Conservation (phyloP, 2,113 vertebrate species). For the Grammatotria lemairii region DNA sequence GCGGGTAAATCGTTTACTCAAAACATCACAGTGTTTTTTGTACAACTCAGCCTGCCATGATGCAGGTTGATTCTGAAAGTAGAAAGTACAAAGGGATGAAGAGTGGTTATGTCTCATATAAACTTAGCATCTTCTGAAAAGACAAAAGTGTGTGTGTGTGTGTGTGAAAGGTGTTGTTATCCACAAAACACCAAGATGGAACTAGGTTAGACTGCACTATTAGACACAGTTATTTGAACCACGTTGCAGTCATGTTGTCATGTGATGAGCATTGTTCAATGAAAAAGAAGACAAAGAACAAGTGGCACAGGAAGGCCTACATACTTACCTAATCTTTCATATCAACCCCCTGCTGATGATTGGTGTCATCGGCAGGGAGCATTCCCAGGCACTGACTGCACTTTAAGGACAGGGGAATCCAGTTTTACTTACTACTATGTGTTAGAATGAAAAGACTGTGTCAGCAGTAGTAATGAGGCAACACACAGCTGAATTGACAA, state of each 20-base stretch:
- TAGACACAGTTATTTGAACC: not conserved
- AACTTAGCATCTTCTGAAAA: slow-evolving; percentile 22
- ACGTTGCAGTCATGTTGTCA: not conserved
- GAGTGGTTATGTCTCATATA: slow-evolving; percentile 26
- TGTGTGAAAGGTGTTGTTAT: not conserved
- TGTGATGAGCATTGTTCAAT: not conserved
- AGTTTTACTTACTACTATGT: slow-evolving; percentile 8
- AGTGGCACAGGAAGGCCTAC: slow-evolving; percentile 37
- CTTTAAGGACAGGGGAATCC: slow-evolving; percentile 21
- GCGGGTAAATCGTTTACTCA: slow-evolving; percentile 46
- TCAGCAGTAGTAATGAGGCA: slow-evolving; percentile 19
- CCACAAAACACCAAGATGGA: not conserved
- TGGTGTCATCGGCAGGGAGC: slow-evolving; percentile 23
- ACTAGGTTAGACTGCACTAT: not conserved
- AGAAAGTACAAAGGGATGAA: slow-evolving; percentile 6
- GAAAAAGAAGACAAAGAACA: not conserved
- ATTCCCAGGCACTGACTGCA: slow-evolving; percentile 46
- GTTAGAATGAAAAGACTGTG: not conserved
- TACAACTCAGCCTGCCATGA: not conserved
- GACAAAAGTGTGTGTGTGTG: not conserved
- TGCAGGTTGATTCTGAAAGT: slow-evolving; percentile 24
- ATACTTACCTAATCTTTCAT: slow-evolving; percentile 1
- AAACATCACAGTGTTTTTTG: slow-evolving; percentile 41
- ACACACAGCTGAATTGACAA: not conserved
- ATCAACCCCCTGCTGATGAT: not conserved